Evolutionary conservation across 1,140 invertebrate genomes (phyloP).

Genomic region (Holotrichia oblita): DNA sequence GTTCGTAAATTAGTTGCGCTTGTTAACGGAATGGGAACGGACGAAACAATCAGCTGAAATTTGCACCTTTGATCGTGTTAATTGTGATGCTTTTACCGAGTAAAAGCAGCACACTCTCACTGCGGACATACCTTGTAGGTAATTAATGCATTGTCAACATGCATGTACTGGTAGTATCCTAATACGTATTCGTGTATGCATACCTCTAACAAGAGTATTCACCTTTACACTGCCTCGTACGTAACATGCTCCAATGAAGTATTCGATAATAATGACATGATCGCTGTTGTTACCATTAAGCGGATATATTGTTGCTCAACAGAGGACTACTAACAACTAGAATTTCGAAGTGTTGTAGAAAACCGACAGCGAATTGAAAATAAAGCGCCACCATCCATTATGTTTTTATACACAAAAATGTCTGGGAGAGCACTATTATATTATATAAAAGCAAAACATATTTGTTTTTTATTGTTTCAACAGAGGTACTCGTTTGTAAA

Average conservation of each 20-base stretch:
- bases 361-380: no score
- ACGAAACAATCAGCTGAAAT: neutral
- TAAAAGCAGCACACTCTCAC: neutral
- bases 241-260: neutral
- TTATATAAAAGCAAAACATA: no score
- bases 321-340: no score
- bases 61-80: neutral
- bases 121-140: neutral
- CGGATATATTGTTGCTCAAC: no score
- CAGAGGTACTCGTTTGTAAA: no score
- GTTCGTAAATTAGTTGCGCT: neutral
- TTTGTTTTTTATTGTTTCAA: no score
- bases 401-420: no score
- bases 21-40: neutral
- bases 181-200: neutral
- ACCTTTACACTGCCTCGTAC: neutral
- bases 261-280: neutral
- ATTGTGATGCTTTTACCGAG: neutral
- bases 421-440: no score
- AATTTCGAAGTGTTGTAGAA: no score
- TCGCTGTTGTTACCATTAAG: neutral
- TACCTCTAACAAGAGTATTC: neutral
- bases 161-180: neutral
- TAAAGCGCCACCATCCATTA: no score
- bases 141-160: constrained; percentile 12